Conservation (phyloP, 2,797 vertebrate genomes). For the Centroberyx gerrardi region DNA sequence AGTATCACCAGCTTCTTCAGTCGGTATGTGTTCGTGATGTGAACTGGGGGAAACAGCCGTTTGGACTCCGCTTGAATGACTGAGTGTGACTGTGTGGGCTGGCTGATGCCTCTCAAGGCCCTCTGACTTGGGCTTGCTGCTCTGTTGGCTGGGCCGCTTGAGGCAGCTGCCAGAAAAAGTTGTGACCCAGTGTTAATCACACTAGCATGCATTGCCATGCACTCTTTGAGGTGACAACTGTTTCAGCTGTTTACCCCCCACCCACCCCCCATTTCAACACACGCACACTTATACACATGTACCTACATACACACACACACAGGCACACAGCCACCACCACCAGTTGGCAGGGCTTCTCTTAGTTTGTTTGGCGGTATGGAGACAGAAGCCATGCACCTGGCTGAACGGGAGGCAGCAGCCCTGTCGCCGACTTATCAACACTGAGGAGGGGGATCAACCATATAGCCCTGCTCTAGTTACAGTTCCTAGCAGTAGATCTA, state of each 20-base stretch:
- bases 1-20: slow-evolving; percentile 15
- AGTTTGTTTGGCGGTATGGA: slow-evolving; percentile 39
- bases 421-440: slow-evolving; percentile 27
- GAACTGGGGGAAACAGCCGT: slow-evolving; percentile 28
- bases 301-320: slow-evolving; percentile 30
- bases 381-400: slow-evolving; percentile 63
- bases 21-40: slow-evolving; percentile 32
- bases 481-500: slow-evolving; percentile 1
- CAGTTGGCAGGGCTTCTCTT: slow-evolving; percentile 58
- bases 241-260: slow-evolving; percentile 71
- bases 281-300: slow-evolving; percentile 6
- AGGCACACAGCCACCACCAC: slow-evolving; percentile 12
- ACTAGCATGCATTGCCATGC: slow-evolving; percentile 39
- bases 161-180: slow-evolving; percentile 76
- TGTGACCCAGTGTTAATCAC: slow-evolving; percentile 77
- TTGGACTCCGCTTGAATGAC: slow-evolving; percentile 55
- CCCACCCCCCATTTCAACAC: not conserved
- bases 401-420: slow-evolving; percentile 8
- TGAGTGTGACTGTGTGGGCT: slow-evolving; percentile 23
- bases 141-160: slow-evolving; percentile 40
- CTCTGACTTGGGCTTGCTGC: slow-evolving; percentile 40
- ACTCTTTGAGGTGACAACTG: slow-evolving; percentile 54
- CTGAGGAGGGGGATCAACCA: not conserved
- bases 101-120: slow-evolving; percentile 49
- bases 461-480: slow-evolving; percentile 11